phyloP scores from a whole-genome alignment of 37 sponge, comb jelly and placozoan species.

The Dysidea cf. avara region DNA sequence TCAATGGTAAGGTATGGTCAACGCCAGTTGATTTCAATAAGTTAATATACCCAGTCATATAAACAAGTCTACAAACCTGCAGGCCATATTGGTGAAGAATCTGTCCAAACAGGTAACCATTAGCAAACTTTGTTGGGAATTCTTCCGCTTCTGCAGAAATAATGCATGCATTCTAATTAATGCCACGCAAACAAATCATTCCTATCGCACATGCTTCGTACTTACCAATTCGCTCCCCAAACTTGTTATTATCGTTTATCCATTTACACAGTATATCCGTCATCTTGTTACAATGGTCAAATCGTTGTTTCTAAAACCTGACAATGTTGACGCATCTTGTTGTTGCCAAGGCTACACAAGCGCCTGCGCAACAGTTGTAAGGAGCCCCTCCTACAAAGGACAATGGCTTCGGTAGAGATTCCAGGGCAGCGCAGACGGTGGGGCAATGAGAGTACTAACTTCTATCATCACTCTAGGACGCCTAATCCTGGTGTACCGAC shows the following conservation, averaged over 20 bases:
- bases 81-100: conserved; percentile 79
- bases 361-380: too few relatives aligned
- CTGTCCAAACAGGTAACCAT: conserved; percentile 86
- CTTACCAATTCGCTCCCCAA: conserved; percentile 66
- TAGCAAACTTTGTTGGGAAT: conserved; percentile 69
- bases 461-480: conserved; percentile 16
- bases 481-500: conserved; percentile 12
- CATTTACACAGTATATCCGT: conserved; percentile 93
- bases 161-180: not conserved
- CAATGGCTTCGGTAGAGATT: conserved; percentile 36
- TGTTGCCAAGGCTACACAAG: too few relatives aligned
- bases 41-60: not conserved
- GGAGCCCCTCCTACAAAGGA: too few relatives aligned
- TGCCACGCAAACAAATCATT: not conserved
- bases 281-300: conserved; percentile 34
- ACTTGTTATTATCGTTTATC: conserved; percentile 82
- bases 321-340: not conserved
- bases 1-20: not conserved
- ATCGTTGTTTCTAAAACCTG: not conserved
- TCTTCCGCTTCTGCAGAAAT: conserved; percentile 23
- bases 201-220: too few relatives aligned
- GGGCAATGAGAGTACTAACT: conserved; percentile 59
- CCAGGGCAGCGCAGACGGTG: conserved; percentile 31
- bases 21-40: not conserved
- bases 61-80: conserved; percentile 28